phyloP scores from a whole-genome alignment of 2,797 vertebrate genomes.

The Rhinophrynus dorsalis region DNA sequence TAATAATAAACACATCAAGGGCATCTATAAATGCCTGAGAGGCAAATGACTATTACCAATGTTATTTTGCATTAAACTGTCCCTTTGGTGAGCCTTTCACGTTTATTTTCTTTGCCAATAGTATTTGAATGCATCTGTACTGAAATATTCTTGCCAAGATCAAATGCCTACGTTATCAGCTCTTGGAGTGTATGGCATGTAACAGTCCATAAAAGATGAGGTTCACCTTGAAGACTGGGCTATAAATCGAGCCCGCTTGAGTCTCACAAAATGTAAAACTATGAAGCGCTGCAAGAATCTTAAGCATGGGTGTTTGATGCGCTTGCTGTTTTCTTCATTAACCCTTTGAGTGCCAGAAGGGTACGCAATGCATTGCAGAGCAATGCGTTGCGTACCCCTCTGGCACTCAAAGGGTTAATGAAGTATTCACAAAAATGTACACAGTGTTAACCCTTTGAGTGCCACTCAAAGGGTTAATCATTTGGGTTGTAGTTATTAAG shows the following conservation, averaged over 20 bases:
- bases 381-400: too few relatives aligned
- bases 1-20: slow-evolving; percentile 7
- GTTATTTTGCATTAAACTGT: slow-evolving; percentile 24
- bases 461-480: too few relatives aligned
- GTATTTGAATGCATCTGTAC: slow-evolving; percentile 23
- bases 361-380: too few relatives aligned
- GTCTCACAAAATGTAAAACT: slow-evolving; percentile 12
- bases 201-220: slow-evolving; percentile 40
- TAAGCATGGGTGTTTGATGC: slow-evolving; percentile 6
- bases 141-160: slow-evolving; percentile 29
- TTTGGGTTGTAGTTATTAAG: too few relatives aligned
- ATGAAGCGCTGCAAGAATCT: slow-evolving; percentile 11
- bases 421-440: too few relatives aligned
- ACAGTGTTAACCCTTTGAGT: too few relatives aligned
- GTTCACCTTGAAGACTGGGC: slow-evolving; percentile 38
- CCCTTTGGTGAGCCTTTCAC: slow-evolving; percentile 23
- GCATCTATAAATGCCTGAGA: background rate
- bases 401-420: too few relatives aligned
- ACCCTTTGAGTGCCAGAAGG: too few relatives aligned
- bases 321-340: background rate
- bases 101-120: slow-evolving; percentile 30
- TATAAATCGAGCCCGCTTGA: slow-evolving; percentile 24
- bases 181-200: slow-evolving; percentile 22
- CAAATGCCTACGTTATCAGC: slow-evolving; percentile 13
- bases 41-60: background rate